phyloP scores from a whole-genome alignment of 1,140 invertebrate species.

The Drosophila asahinai region DNA sequence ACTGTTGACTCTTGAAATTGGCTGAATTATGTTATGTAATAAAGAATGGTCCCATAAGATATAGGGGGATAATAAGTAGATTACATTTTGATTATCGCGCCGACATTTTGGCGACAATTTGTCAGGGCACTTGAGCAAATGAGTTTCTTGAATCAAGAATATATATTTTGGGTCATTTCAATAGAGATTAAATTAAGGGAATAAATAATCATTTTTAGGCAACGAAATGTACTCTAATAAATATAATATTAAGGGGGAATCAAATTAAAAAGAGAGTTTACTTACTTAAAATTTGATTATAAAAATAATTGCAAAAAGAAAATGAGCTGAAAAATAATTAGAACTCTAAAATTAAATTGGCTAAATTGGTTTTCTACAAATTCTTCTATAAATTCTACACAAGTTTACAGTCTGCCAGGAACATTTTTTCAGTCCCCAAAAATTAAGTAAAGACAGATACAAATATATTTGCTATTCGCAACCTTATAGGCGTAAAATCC shows the following conservation, averaged over 20 bases:
- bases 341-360: not conserved
- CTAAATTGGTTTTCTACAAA: too few species aligned
- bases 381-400: not conserved
- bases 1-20: slow-evolving; percentile 11
- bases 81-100: slow-evolving; percentile 25
- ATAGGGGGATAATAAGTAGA: slow-evolving; percentile 7
- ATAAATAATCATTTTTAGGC: not conserved
- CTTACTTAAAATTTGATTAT: not conserved
- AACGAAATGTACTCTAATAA: too few species aligned
- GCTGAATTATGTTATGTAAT: slow-evolving; percentile 65
- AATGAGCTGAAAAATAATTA: not conserved
- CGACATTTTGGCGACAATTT: slow-evolving; percentile 1
- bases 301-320: not conserved
- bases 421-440: not conserved
- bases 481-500: slow-evolving; percentile 2
- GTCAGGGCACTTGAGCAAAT: not conserved
- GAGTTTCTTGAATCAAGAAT: not conserved
- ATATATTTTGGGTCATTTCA: too few species aligned
- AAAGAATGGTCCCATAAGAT: slow-evolving; percentile 36
- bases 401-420: too few species aligned
- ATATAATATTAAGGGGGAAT: too few species aligned
- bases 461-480: not conserved
- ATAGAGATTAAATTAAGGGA: not conserved
- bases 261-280: not conserved
- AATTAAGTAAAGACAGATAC: too few species aligned